These are phyloP conservation scores for Antennarius maculatus DNA, from an alignment of 2,797 vertebrate species.

Conservation along the genomic window DNA sequence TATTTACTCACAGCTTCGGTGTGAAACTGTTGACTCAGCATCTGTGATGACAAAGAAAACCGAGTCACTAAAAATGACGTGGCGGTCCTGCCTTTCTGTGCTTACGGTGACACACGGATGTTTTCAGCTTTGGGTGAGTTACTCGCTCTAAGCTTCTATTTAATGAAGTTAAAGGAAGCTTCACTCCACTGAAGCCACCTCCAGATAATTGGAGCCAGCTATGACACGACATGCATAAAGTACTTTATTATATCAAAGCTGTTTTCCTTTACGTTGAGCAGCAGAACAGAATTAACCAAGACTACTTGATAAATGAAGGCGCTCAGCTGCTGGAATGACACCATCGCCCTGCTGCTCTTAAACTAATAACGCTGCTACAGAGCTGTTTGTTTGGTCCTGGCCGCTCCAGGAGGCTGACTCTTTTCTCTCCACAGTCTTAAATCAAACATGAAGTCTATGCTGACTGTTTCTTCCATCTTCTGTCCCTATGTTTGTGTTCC, in stretches of 20 bases:
- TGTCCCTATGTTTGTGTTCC: slow-evolving; percentile 2
- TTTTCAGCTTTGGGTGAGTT: background rate
- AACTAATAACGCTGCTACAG: too few species aligned
- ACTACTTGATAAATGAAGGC: too few species aligned
- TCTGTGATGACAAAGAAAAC: slow-evolving; percentile 23
- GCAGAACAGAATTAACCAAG: too few species aligned
- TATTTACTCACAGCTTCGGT: slow-evolving; percentile 41
- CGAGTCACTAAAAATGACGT: slow-evolving; percentile 21
- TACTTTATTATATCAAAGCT: too few species aligned
- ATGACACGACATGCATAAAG: too few species aligned
- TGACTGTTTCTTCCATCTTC: background rate
- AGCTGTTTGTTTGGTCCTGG: too few species aligned
- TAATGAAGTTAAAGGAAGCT: background rate
- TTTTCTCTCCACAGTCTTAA: background rate
- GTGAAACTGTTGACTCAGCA: slow-evolving; percentile 34
- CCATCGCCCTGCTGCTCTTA: too few species aligned
- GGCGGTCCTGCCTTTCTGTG: slow-evolving; percentile 13
- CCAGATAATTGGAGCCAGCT: too few species aligned
- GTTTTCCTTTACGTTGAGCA: too few species aligned
- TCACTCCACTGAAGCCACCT: too few species aligned
- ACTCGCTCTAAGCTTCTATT: background rate
- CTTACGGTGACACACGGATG: slow-evolving; percentile 23
- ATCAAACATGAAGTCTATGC: slow-evolving; percentile 9
- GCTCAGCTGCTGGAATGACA: too few species aligned
- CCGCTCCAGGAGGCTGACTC: too few species aligned